These are phyloP conservation scores for Moxostoma hubbsi DNA, from an alignment of 2,797 vertebrate species.

Conservation along the genomic window DNA sequence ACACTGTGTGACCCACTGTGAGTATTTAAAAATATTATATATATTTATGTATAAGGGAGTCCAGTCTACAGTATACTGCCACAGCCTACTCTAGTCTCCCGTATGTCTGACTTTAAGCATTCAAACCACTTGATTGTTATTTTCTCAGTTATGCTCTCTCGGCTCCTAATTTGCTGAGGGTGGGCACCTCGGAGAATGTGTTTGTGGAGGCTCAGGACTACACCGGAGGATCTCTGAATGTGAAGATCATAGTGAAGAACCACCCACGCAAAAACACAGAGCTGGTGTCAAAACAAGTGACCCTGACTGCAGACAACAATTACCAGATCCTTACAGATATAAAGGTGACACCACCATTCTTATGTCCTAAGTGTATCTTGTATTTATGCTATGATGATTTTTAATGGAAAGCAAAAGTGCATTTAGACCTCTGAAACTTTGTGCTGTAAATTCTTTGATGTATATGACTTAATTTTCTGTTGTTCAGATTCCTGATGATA, in stretches of 20 bases:
- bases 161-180: slow-evolving; percentile 60
- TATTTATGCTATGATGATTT: too few relatives aligned
- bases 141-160: slow-evolving; percentile 43
- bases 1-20: slow-evolving; percentile 47
- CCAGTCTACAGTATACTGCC: background rate
- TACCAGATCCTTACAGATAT: slow-evolving; percentile 49
- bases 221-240: slow-evolving; percentile 11
- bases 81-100: background rate
- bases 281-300: slow-evolving; percentile 9
- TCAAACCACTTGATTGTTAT: background rate
- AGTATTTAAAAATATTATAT: background rate
- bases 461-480: background rate
- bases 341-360: slow-evolving; percentile 16
- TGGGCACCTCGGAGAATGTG: slow-evolving; percentile 54
- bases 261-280: slow-evolving; percentile 42
- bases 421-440: background rate
- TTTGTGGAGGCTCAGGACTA: slow-evolving; percentile 61
- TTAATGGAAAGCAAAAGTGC: too few relatives aligned
- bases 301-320: slow-evolving; percentile 23
- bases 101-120: too few relatives aligned
- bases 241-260: slow-evolving; percentile 54
- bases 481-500: slow-evolving; percentile 19
- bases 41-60: background rate
- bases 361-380: background rate
- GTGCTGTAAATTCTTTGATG: too few relatives aligned